Evolutionary conservation across 2,888 invertebrate genomes (phyloP).

Genomic region (Lepidochrysops patricia): DNA sequence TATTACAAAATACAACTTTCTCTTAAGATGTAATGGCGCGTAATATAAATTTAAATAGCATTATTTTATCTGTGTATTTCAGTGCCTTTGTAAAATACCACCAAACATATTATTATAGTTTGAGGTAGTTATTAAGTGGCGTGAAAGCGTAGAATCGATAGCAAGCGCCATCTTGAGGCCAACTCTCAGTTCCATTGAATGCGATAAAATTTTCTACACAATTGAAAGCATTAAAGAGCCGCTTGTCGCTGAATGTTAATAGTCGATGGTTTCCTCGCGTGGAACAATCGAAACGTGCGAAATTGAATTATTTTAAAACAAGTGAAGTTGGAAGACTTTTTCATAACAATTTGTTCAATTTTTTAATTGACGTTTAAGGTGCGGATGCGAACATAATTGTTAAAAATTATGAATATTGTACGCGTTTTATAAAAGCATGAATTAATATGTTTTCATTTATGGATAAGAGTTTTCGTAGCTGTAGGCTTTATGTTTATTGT

Average conservation of each 20-base stretch:
- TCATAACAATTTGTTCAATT: slow-evolving; percentile 1
- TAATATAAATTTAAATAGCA: too few relatives aligned
- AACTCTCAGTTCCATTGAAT: slow-evolving; percentile 57
- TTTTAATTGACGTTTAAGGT: slow-evolving; percentile 7
- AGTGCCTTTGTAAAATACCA: too few relatives aligned
- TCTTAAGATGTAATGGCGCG: too few relatives aligned
- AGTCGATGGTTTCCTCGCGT: slow-evolving; percentile 40
- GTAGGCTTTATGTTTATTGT: too few relatives aligned
- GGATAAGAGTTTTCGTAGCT: background rate
- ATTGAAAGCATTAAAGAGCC: slow-evolving; percentile 68
- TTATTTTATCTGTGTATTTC: too few relatives aligned
- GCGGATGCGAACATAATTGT: background rate
- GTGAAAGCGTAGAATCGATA: slow-evolving; percentile 35
- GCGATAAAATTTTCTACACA: slow-evolving; percentile 71
- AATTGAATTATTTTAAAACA: slow-evolving; percentile 19
- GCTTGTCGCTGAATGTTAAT: slow-evolving; percentile 61
- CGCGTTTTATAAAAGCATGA: background rate
- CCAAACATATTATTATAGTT: too few relatives aligned
- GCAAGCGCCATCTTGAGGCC: slow-evolving; percentile 43
- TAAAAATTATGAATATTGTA: background rate
- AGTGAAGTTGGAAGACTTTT: background rate
- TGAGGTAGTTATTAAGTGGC: background rate
- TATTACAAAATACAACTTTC: too few relatives aligned
- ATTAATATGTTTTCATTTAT: background rate
- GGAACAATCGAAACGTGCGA: slow-evolving; percentile 63